Evolutionary conservation across 2,888 invertebrate species (phyloP), one percentile per base, ranked within the genome.

Genomic region (Argyresthia albistria): DNA sequence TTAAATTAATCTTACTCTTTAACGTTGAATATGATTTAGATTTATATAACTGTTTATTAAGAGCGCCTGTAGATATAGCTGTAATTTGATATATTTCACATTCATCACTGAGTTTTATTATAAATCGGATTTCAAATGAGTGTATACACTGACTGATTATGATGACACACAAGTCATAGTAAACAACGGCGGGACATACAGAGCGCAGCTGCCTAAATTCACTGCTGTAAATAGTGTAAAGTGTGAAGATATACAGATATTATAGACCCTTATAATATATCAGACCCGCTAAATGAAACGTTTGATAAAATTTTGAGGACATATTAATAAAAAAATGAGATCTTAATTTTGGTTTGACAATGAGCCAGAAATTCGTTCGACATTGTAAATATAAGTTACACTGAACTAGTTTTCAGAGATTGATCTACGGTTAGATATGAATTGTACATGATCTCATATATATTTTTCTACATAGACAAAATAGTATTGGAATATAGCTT

Each of bases 301-400:
- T 42, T 46, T 49, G 37, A 49, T 35, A 53, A 39, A 15, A 43
- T 54, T 54, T 53, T 50, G 53, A 51, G 53, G 54, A 53, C 57
- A 48, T n/a, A n/a, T n/a, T n/a, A n/a, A 53, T 54, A 54, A 66
- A 67, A 67, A 76, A 80, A 80, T 81, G 80, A 84, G 86, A 86
- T 87, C 84, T 76, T 57, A 69, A 82, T 80, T 79, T 82, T 82
- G 80, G 81, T 84, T 81, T 71, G 65, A 80, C 68, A 76, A 74
- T 83, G 78, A 81, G 68, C 72, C 63, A 68, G 73, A 74, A 79
- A 79, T 79, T 80, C 77, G 76, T 79, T 76, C 62, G 70, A 50
- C 14, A 25, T 43, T 43, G 25, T 25, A 25, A 25, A 25, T 25
- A 25, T 36, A 49, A 8, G 9, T 71, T 70, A 76, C 73, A 67